These are phyloP conservation scores for Habropoda laboriosa DNA, from an alignment of 1,140 invertebrate species.

Conservation along the genomic window DNA sequence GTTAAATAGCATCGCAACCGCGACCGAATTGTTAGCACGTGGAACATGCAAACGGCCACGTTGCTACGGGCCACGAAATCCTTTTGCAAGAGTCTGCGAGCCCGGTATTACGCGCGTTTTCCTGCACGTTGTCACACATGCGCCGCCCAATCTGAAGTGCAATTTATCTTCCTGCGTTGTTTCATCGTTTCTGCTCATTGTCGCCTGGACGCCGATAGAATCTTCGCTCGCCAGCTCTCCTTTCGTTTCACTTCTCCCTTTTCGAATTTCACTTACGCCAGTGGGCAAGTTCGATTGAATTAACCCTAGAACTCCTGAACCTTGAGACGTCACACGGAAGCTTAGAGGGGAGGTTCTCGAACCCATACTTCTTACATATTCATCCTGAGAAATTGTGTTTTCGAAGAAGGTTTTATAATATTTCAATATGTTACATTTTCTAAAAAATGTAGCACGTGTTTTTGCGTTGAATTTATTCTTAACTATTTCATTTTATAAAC, in stretches of 20 bases:
- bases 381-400: too few relatives aligned
- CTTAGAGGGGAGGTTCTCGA: too few relatives aligned
- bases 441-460: too few relatives aligned
- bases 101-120: constrained; percentile 60
- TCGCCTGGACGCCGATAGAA: constrained; percentile 1
- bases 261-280: background rate
- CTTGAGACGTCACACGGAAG: too few relatives aligned
- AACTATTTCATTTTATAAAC: too few relatives aligned
- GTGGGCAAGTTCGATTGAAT: background rate
- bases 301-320: too few relatives aligned
- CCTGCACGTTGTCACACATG: constrained; percentile 45
- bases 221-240: background rate
- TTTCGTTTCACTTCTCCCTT: background rate
- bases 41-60: constrained; percentile 72
- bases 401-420: too few relatives aligned
- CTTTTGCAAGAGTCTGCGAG: constrained; percentile 67
- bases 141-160: constrained; percentile 31
- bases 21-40: constrained; percentile 77
- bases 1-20: constrained; percentile 77
- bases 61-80: constrained; percentile 70
- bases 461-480: too few relatives aligned
- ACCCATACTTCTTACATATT: too few relatives aligned
- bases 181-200: constrained; percentile 12
- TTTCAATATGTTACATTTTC: too few relatives aligned
- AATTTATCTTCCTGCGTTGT: constrained; percentile 37